Evolutionary conservation across 2,888 invertebrate genomes (phyloP).

Genomic region (Odontothrips loti): DNA sequence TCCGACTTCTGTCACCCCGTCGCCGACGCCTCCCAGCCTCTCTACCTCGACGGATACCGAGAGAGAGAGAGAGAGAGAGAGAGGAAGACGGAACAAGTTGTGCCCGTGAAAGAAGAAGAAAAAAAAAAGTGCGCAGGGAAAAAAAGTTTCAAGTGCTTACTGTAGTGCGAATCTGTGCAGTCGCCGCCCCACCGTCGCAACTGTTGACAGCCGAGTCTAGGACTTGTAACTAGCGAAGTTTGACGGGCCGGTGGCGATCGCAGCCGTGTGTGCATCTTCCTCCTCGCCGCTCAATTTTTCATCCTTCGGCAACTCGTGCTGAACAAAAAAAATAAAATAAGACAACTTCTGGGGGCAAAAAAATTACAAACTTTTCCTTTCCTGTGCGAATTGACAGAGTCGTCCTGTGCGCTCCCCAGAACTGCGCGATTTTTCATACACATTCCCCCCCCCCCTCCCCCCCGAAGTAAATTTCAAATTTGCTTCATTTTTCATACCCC

Average conservation of each 20-base stretch:
- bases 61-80: neutral
- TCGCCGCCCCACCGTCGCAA: too few species aligned
- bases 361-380: too few species aligned
- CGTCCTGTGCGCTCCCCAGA: too few species aligned
- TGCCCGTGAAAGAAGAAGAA: too few species aligned
- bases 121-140: neutral
- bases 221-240: neutral
- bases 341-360: neutral
- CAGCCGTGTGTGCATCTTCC: neutral
- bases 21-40: too few species aligned
- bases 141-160: constrained; percentile 10
- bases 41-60: too few species aligned
- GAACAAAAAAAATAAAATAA: too few species aligned
- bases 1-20: neutral
- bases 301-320: neutral
- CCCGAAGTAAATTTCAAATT: too few species aligned
- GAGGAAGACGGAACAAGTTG: neutral
- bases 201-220: too few species aligned
- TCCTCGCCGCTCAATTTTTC: neutral
- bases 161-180: neutral
- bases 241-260: neutral
- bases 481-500: too few species aligned
- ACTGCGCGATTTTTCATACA: neutral
- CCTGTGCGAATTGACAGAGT: neutral
- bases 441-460: too few species aligned